phyloP scores from a whole-genome alignment of 2,113 vertebrate species.

The Tachuris rubrigastra region DNA sequence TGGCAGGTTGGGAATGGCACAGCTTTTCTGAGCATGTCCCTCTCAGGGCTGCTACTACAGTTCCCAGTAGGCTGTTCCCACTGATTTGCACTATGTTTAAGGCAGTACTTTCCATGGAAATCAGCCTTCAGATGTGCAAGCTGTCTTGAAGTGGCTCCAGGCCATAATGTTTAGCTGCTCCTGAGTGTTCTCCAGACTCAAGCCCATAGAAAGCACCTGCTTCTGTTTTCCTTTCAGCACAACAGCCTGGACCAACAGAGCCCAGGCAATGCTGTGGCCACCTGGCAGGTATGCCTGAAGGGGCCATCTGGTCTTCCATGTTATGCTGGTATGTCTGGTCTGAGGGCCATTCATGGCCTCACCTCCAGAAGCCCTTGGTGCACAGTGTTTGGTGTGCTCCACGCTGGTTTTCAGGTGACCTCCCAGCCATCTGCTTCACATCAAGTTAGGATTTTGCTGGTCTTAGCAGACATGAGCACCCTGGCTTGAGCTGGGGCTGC shows the following conservation, averaged over 20 bases:
- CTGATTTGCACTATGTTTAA: not conserved
- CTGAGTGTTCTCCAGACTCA: not conserved
- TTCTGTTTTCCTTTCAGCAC: not conserved
- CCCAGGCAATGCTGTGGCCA: not conserved
- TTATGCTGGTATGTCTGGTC: not conserved
- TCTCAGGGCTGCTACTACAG: rapidly evolving
- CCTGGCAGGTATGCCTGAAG: not conserved
- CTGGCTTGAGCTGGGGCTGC: not conserved
- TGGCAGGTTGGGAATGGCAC: not conserved
- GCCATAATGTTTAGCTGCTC: not conserved
- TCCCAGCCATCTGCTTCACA: not conserved
- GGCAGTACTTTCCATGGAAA: not conserved
- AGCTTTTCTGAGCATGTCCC: not conserved
- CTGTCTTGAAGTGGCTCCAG: not conserved
- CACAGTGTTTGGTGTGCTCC: not conserved
- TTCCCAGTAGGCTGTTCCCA: not conserved
- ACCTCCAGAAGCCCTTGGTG: not conserved
- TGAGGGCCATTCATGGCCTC: not conserved
- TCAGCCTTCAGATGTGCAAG: not conserved
- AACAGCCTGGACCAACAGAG: not conserved
- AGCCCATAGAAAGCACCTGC: not conserved
- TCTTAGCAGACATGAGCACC: not conserved
- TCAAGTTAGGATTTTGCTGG: not conserved
- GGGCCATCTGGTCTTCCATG: not conserved
- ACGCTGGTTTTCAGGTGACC: not conserved